A percentile compares a stretch with the other conserved stretches of the same genome.
Evolutionary conservation across 2,888 invertebrate species (phyloP).

Genomic region (Lymantria monacha): DNA sequence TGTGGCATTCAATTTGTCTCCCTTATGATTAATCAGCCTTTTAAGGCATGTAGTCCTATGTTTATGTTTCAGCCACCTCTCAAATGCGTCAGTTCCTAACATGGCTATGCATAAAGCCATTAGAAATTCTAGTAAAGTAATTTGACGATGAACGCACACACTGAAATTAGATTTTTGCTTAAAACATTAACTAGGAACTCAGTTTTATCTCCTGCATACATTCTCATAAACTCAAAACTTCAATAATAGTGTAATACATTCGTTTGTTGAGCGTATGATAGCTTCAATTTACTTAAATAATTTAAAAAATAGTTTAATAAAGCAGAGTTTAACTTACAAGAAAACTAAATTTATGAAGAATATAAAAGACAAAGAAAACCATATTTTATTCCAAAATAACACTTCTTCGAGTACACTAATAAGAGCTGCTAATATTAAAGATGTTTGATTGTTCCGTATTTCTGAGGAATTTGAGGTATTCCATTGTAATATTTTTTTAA

Average conservation of each 20-base stretch:
- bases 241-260: not conserved
- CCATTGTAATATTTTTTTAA: slow-evolving; percentile 61
- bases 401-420: slow-evolving; percentile 67
- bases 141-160: slow-evolving; percentile 53
- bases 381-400: slow-evolving; percentile 70
- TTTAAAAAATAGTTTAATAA: not conserved
- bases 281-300: not conserved
- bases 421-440: slow-evolving; percentile 51
- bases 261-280: not conserved
- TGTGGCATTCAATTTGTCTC: slow-evolving; percentile 41
- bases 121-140: slow-evolving; percentile 56
- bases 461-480: slow-evolving; percentile 45
- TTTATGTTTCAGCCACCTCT: slow-evolving; percentile 70
- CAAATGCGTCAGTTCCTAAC: slow-evolving; percentile 61
- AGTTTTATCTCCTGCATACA: not conserved
- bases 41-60: slow-evolving; percentile 68
- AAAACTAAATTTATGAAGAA: slow-evolving; percentile 54
- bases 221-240: not conserved
- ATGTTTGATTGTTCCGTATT: slow-evolving; percentile 46
- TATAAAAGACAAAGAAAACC: slow-evolving; percentile 63
- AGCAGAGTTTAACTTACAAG: slow-evolving; percentile 55
- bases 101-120: slow-evolving; percentile 47
- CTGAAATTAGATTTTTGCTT: slow-evolving; percentile 45
- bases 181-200: not conserved
- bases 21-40: slow-evolving; percentile 50